phyloP scores from a whole-genome alignment of 2,113 vertebrate species.

The Nothoprocta perdicaria region DNA sequence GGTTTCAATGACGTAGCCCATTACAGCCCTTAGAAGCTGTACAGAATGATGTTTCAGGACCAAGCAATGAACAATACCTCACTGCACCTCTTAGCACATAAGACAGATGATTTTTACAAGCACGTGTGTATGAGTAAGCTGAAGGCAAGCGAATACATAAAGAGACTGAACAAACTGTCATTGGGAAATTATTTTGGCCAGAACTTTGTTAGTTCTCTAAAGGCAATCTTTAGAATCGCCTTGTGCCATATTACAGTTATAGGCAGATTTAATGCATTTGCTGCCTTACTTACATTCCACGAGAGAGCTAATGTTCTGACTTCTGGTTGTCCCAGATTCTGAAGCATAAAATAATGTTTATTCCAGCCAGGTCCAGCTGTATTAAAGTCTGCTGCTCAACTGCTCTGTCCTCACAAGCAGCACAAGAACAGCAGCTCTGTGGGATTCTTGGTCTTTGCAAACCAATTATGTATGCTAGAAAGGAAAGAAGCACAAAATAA shows the following conservation, averaged over 20 bases:
- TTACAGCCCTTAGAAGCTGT: not conserved
- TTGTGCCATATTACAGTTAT: not conserved
- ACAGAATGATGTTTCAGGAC: not conserved
- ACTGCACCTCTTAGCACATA: not conserved
- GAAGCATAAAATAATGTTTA: not conserved
- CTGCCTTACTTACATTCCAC: not conserved
- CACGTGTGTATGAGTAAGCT: not conserved
- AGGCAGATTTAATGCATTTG: constrained; percentile 6
- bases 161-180: not conserved
- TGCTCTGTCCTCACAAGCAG: not conserved
- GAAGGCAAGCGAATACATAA: not conserved
- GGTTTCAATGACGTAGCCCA: not conserved
- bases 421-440: not conserved
- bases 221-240: not conserved
- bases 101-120: not conserved
- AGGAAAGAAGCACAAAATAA: not conserved
- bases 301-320: not conserved
- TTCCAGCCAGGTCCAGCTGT: not conserved
- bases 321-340: not conserved
- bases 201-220: not conserved
- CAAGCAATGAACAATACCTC: rapidly evolving
- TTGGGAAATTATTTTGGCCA: not conserved
- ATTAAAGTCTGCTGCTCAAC: not conserved
- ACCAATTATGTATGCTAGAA: not conserved
- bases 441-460: not conserved